Evolutionary conservation across 2,113 vertebrate genomes (phyloP), one percentile per base, ranked within the genome.

Genomic region (Semnornis frantzii): DNA sequence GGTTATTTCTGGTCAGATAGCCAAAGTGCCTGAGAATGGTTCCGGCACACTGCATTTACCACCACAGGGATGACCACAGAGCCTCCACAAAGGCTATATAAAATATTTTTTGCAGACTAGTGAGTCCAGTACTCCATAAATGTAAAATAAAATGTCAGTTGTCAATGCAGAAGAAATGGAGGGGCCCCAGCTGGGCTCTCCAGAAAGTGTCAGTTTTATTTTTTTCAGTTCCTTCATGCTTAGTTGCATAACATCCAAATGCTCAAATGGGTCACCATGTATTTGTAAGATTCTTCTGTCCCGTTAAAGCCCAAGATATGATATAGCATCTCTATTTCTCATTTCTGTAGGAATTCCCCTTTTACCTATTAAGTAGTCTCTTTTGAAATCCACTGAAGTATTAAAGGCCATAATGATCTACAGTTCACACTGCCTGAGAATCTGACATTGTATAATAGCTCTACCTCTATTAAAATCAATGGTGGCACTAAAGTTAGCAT

Each of bases 321-420:
- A 74, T 65, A 69, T 46, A 71, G 48, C 25, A 68, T 80, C 30
- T 65, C 33, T 15, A 44, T 74, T 74, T 91, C 55, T 79, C 42
- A 64, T 87, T 96, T 94, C 97, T 97, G 86, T 95, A 95, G 95
- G 91, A 97, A 93, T 96, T 95, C 88, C 81, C 89, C 82, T 92
- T 89, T 85, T 83, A 79, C 68, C 81, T 92, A 95, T 95, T 97
- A 97, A 97, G 84, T 92, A 89, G 70, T 72, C 87, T 65, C 81
- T 96, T 96, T 97, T 95, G 97, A 95, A 98, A 97, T 93, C 97
- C 97, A 90, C 82, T 97, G 96, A 98, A 97, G 94, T 97, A 96
- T 93, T 92, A 91, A 96, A 94, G 73, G 86, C 91, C 89, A 75
- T 87, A 97, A 89, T 88, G 85, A 95, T 87, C 65, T 82, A 87